Percentiles rank a stretch among this genome's conserved stretches.
Evolutionary conservation across 2,113 vertebrate species (phyloP).

Genomic region (Uria aalge): DNA sequence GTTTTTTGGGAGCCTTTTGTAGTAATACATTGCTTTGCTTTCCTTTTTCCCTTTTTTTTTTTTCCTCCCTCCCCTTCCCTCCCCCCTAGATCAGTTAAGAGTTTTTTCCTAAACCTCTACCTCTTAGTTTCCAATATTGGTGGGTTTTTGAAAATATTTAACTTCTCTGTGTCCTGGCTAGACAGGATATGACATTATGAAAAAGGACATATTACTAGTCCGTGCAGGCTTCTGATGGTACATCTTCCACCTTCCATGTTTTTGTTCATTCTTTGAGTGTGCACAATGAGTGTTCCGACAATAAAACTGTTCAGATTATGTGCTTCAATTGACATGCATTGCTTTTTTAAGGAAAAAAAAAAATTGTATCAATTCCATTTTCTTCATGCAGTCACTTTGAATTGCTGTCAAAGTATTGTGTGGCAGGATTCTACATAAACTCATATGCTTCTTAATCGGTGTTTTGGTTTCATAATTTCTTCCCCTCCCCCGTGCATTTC

Average conservation of each 20-base stretch:
- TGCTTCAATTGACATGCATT: background rate
- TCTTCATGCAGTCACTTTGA: conserved; percentile 39
- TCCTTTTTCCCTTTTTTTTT: background rate
- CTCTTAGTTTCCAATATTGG: conserved; percentile 40
- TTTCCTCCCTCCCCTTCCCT: background rate
- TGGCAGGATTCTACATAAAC: conserved; percentile 58
- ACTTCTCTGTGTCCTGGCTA: background rate
- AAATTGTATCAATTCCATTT: conserved; percentile 1
- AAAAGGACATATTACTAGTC: background rate
- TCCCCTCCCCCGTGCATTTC: background rate
- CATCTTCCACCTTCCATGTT: background rate
- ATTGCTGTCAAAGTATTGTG: conserved; percentile 40
- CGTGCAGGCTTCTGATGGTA: background rate
- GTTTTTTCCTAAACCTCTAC: conserved; percentile 23
- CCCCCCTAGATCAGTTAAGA: background rate
- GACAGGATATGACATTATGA: background rate
- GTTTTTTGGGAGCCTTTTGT: background rate
- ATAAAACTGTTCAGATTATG: conserved; percentile 18
- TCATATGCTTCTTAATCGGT: background rate
- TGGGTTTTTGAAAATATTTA: conserved; percentile 41
- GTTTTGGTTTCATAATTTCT: conserved; percentile 48
- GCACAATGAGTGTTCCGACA: background rate
- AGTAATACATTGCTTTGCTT: background rate
- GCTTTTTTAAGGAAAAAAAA: background rate
- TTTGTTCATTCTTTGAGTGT: background rate